Percentiles rank a stretch among this genome's conserved stretches.
Conservation (phyloP, 2,113 vertebrate genomes). For the Sinocyclocheilus rhinocerous region DNA sequence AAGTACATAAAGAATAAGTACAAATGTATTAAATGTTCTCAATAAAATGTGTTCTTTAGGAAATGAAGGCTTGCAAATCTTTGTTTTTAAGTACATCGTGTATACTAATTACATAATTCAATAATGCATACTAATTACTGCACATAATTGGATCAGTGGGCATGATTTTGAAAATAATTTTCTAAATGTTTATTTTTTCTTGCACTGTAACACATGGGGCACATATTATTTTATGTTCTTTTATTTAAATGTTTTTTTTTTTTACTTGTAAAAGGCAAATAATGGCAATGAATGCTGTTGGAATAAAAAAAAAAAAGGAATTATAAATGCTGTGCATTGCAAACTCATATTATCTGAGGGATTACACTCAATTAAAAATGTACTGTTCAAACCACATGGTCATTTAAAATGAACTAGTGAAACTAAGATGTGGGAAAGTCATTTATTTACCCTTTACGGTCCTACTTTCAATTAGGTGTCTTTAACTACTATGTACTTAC, state of each 20-base stretch:
- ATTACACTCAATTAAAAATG: not conserved
- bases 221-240: not conserved
- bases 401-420: not conserved
- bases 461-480: not conserved
- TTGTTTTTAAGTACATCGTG: not conserved
- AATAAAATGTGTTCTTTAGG: not conserved
- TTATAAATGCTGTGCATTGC: no score
- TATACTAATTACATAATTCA: not conserved
- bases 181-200: not conserved
- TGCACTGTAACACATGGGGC: not conserved
- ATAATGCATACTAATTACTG: not conserved
- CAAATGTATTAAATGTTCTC: not conserved
- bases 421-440: no score
- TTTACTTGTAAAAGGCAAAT: not conserved
- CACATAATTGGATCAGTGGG: not conserved
- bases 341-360: not conserved
- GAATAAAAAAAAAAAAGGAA: no score
- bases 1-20: not conserved
- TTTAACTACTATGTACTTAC: not conserved
- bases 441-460: no score
- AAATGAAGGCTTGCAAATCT: not conserved
- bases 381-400: not conserved
- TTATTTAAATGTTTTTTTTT: not conserved
- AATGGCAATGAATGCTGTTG: not conserved
- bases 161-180: not conserved